Conservation (phyloP, 2,888 invertebrate species). For the Morpho helenor region DNA sequence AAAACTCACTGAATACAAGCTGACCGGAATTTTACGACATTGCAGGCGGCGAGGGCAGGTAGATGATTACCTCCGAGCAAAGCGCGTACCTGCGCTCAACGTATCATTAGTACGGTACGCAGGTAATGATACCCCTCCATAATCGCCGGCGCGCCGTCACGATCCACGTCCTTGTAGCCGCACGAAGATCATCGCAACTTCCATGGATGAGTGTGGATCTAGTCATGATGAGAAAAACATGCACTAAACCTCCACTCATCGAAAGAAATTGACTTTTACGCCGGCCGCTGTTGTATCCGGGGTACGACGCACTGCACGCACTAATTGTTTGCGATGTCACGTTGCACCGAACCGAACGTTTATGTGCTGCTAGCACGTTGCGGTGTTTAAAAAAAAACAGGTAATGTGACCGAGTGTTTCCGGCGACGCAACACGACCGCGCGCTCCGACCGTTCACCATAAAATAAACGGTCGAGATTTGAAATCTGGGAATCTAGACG, state of each 20-base stretch:
- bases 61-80: slow-evolving; percentile 47
- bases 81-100: slow-evolving; percentile 62
- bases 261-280: slow-evolving; percentile 78
- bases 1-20: slow-evolving; percentile 60
- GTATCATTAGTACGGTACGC: slow-evolving; percentile 64
- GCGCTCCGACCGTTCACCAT: slow-evolving; percentile 60
- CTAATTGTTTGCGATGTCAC: slow-evolving; percentile 68
- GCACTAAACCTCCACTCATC: slow-evolving; percentile 88
- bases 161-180: slow-evolving; percentile 40
- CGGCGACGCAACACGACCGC: slow-evolving; percentile 46
- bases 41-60: slow-evolving; percentile 58
- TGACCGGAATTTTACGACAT: slow-evolving; percentile 62
- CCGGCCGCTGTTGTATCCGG: slow-evolving; percentile 37
- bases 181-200: slow-evolving; percentile 76
- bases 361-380: slow-evolving; percentile 59
- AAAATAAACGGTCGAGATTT: slow-evolving; percentile 80
- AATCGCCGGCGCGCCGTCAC: slow-evolving; percentile 49
- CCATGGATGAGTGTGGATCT: slow-evolving; percentile 90
- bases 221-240: slow-evolving; percentile 85
- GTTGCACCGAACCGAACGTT: slow-evolving; percentile 63
- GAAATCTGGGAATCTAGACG: slow-evolving; percentile 75
- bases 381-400: slow-evolving; percentile 51
- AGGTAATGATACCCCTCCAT: slow-evolving; percentile 59
- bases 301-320: slow-evolving; percentile 69
- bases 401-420: slow-evolving; percentile 40